Evolutionary conservation across 2,113 vertebrate species (phyloP).

Genomic region (Cyprinodon variegatus): DNA sequence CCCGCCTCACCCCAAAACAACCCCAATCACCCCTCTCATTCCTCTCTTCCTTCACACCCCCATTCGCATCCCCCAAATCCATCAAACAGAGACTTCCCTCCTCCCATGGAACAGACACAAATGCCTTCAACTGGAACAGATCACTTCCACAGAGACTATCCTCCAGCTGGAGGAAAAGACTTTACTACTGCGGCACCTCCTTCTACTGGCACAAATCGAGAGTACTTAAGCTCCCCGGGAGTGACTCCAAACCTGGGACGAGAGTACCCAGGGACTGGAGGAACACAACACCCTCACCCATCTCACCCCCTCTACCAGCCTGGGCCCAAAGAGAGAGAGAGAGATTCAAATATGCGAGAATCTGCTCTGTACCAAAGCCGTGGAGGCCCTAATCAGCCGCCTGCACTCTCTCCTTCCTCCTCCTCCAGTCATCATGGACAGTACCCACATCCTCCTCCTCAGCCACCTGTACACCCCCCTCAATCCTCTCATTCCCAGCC

Average conservation of each 20-base stretch:
- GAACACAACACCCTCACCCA: slow-evolving; percentile 66
- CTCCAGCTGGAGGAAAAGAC: slow-evolving; percentile 72
- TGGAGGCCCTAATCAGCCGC: slow-evolving; percentile 72
- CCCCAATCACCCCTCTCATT: slow-evolving; percentile 69
- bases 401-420: slow-evolving; percentile 78
- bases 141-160: slow-evolving; percentile 81
- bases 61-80: slow-evolving; percentile 71
- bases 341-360: slow-evolving; percentile 72
- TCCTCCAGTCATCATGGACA: slow-evolving; percentile 71
- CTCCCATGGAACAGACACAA: slow-evolving; percentile 75
- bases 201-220: slow-evolving; percentile 70
- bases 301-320: slow-evolving; percentile 74
- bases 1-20: slow-evolving; percentile 77
- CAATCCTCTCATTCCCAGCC: slow-evolving; percentile 74
- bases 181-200: slow-evolving; percentile 66
- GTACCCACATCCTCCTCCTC: slow-evolving; percentile 69
- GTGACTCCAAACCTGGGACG: slow-evolving; percentile 73
- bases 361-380: slow-evolving; percentile 77
- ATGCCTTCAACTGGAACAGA: slow-evolving; percentile 72
- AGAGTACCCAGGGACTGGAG: slow-evolving; percentile 76
- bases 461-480: slow-evolving; percentile 53
- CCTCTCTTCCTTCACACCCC: slow-evolving; percentile 63
- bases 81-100: slow-evolving; percentile 76
- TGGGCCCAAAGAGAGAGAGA: slow-evolving; percentile 75
- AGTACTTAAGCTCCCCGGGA: slow-evolving; percentile 79